Base-by-base conservation (phyloP, 2,113 vertebrate genomes). In the Neolamprologus fasciatus region DNA sequence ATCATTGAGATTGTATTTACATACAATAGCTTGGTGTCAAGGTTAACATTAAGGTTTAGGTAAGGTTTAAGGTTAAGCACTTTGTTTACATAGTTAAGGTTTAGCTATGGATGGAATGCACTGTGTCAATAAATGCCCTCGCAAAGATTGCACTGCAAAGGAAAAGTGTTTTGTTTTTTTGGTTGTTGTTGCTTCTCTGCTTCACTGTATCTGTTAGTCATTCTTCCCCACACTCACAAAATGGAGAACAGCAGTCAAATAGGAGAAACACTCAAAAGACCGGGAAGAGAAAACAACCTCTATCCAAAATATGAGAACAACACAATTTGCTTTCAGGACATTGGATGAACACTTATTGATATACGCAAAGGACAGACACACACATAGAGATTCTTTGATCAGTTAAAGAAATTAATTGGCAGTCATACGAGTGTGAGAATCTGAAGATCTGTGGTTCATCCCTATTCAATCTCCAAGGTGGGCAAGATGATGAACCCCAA, bases 51-150 rank as follows among this genome's bases (percentile, higher is more conserved):
- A 5, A 50, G 10, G 16, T 50, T 50, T 78, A 50, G 71, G 26
- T 50, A n/a, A 31, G 71, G 42, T 78, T 78, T 78, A 78, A 51
- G 26, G 23, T 51, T 51, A 78, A 78, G 23, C 73, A n/a, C 45
- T 12, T 51, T 0, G 26, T 78, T 78, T 78, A 78, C 16, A 33
- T 51, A 51, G 1, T 8, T 51, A 78, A 6, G 42, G 45, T 78
- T 50, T 19, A 50, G 45, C 16, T 78, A 31, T 50, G 42, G 71
- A 78, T 50, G 26, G 26, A 78, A 78, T 31, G 23, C 26, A 31
- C 23, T 78, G 42, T 50, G 26, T 76, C 71, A 76, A 50, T 76
- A 28, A 76, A 11, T 31, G 23, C 13, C 9, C 42, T 50, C 9
- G 2, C 23, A 76, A 76, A 7, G 9, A 76, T 8, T 2, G 23